Percentiles rank a stretch among this genome's conserved stretches.
phyloP scores from a whole-genome alignment of 2,888 invertebrate genomes.

The Euproctis similis region DNA sequence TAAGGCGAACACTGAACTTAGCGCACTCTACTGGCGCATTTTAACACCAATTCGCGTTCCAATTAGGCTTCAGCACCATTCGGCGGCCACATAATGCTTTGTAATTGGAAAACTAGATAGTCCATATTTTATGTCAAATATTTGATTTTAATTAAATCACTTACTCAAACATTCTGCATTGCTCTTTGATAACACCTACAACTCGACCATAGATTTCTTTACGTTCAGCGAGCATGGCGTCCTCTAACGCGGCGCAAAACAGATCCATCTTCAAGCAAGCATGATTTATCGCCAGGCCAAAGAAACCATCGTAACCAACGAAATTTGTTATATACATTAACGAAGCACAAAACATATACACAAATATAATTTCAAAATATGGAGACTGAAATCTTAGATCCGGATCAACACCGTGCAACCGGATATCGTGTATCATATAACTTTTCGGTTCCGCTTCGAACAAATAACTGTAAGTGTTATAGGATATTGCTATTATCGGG shows the following conservation, averaged over 20 bases:
- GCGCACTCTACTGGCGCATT: too few relatives aligned
- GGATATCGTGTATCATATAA: conserved; percentile 49
- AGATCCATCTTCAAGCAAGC: conserved; percentile 49
- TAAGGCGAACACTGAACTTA: too few relatives aligned
- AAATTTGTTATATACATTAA: conserved; percentile 34
- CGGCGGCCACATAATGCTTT: too few relatives aligned
- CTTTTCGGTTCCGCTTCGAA: conserved; percentile 27
- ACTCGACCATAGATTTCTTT: conserved; percentile 17
- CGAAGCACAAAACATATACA: conserved; percentile 28
- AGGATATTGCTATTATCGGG: conserved; percentile 30
- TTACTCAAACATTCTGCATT: conserved; percentile 38
- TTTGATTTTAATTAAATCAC: too few relatives aligned
- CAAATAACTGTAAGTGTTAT: conserved; percentile 28
- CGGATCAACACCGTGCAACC: conserved; percentile 24
- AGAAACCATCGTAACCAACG: conserved; percentile 46
- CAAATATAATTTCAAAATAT: conserved; percentile 38
- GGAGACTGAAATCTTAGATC: conserved; percentile 37
- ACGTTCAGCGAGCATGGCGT: conserved; percentile 24
- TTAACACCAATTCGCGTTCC: too few relatives aligned
- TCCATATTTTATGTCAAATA: too few relatives aligned
- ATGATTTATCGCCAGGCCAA: conserved; percentile 42
- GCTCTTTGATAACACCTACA: conserved; percentile 36
- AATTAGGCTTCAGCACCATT: too few relatives aligned
- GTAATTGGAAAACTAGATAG: too few relatives aligned
- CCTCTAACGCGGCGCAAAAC: conserved; percentile 35